A percentile compares a stretch with the other conserved stretches of the same genome.
phyloP scores from a whole-genome alignment of 2,888 invertebrate species.

The Chironomus tentans region DNA sequence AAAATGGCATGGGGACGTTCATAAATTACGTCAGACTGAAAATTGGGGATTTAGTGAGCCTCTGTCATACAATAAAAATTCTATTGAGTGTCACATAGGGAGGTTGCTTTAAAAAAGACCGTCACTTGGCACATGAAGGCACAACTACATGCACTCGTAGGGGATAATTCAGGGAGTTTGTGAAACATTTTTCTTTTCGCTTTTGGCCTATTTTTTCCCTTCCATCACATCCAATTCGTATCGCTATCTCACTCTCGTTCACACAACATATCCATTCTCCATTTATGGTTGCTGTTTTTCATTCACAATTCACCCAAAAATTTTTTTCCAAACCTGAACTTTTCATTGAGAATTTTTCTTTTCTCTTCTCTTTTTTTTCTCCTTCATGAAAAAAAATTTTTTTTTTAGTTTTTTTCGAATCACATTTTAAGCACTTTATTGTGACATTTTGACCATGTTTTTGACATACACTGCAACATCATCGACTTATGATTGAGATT shows the following conservation, averaged over 20 bases:
- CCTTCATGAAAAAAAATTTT: neutral
- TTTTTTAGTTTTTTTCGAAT: neutral
- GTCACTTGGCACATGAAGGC: too few species aligned
- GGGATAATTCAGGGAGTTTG: neutral
- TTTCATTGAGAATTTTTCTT: slow-evolving; percentile 16
- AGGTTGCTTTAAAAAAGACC: too few species aligned
- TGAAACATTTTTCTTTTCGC: slow-evolving; percentile 10
- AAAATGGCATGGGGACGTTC: neutral
- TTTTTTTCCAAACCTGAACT: neutral
- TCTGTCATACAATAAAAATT: too few species aligned
- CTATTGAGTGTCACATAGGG: too few species aligned
- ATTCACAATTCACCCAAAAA: slow-evolving; percentile 5
- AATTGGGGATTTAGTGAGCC: too few species aligned
- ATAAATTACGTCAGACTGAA: too few species aligned
- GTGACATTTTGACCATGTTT: neutral
- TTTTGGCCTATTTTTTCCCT: slow-evolving; percentile 16
- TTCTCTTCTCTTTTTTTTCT: neutral
- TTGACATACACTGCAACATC: neutral
- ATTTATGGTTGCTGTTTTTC: slow-evolving; percentile 3
- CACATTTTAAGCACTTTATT: neutral
- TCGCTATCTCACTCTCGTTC: neutral
- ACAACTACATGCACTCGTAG: neutral
- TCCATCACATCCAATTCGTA: too few species aligned
- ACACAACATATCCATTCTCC: neutral
- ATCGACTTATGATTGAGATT: neutral